Base-by-base conservation (phyloP, 2,113 vertebrate genomes). In the Vulpes lagopus region DNA sequence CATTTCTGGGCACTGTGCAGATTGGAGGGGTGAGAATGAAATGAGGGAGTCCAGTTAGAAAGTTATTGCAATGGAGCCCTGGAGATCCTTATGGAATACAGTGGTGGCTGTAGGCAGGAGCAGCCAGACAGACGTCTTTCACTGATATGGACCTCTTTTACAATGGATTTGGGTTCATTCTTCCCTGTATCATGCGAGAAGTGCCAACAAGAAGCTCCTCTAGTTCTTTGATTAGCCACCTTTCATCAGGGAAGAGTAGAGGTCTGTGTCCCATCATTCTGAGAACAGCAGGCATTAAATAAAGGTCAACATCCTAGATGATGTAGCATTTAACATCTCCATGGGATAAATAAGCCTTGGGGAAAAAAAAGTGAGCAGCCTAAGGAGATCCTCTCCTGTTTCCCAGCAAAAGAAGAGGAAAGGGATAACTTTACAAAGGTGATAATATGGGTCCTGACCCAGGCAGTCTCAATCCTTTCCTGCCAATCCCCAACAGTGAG, bases 381-480 rank as follows among this genome's bases (percentile, higher is more conserved):
- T 4, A 35, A 25, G 57, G 32, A 27, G 16, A 8, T 23, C 22
- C 7, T 43, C 35, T 67, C 64, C 20, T 12, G 0, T 16, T 14
- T 43, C 43, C 43, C 62, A n/a, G 43, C 20, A 73, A 64, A 43
- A 35, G 55, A 71, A 71, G 38, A 43, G 19, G 4, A n/a, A 51
- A 88, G 19, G 25, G 2, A 8, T 59, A 8, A 25, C 15, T 60
- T 80, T 23, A 25, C 14, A n/a, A n/a, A 30, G n/a, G 27, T 11
- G 15, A 5, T 85, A n/a, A 0, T 9, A 0, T 9, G 3, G 6
- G 9, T 35, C 4, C 17, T 49, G 60, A 49, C 8, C 57, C 3
- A 0, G 7, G 17, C 11, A 16, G 2, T 20, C 59, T 91, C 17
- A 19, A 2, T 55, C 32, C 11, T 22, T 27, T 25, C 35, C 51